These are phyloP conservation scores for Gandaritis pyraliata DNA, from an alignment of 2,888 invertebrate species.

Conservation along the genomic window DNA sequence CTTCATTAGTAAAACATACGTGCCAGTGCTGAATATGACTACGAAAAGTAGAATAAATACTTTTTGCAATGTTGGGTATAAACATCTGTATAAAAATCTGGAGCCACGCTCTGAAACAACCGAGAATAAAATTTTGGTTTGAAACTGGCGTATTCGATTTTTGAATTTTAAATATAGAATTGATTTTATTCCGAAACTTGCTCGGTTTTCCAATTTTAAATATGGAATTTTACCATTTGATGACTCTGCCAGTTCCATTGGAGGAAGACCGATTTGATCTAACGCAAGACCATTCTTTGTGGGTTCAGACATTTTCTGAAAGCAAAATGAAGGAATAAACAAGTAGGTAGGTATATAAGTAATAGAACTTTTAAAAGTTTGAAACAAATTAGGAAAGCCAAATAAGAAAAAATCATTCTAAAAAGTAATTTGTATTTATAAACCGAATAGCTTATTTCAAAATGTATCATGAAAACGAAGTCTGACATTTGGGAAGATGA, in stretches of 20 bases:
- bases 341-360: too few species aligned
- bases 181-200: background rate
- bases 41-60: conserved; percentile 53
- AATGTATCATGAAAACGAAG: too few species aligned
- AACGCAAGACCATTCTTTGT: conserved; percentile 52
- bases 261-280: conserved; percentile 67
- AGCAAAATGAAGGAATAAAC: conserved; percentile 17
- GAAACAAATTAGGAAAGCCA: too few species aligned
- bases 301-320: conserved; percentile 57
- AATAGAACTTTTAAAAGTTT: too few species aligned
- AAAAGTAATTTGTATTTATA: too few species aligned
- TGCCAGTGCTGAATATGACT: conserved; percentile 53
- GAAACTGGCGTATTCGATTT: background rate
- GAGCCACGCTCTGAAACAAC: conserved; percentile 56
- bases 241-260: conserved; percentile 76
- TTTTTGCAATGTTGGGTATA: conserved; percentile 59
- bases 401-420: too few species aligned
- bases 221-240: conserved; percentile 52
- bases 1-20: conserved; percentile 57
- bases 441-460: too few species aligned
- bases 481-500: too few species aligned
- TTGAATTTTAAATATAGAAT: background rate
- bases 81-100: conserved; percentile 50
- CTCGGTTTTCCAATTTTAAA: background rate
- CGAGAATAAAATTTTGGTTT: background rate